Base-by-base conservation (phyloP, 2,888 invertebrate species). In the Fissipunctia ypsillon region DNA sequence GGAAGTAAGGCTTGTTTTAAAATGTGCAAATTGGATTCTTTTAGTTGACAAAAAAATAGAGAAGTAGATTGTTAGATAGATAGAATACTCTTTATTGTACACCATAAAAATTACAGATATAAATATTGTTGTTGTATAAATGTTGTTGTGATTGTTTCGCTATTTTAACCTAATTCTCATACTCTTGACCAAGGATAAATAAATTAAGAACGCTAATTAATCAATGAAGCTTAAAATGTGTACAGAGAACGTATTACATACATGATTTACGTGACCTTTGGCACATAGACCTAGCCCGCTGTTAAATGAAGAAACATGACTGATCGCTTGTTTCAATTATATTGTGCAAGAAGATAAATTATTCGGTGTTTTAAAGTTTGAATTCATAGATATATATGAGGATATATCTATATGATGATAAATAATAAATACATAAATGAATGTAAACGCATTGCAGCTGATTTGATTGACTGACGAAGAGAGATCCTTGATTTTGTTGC, bases 261-360 rank as follows among this genome's bases (percentile, higher is more conserved):
- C 67, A 78, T 56, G 72, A 72, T 50, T 74, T 81, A 71, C 68
- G 71, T 80, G 86, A 85, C 85, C 84, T 85, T 77, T 86, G 77
- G 38, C 76, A 73, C 76, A 78, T 48, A 79, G 31, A 71, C 59
- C 43, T 66, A 64, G 52, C 63, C 61, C 54, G 64, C 63, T 64
- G 69, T 59, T 77, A 66, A 72, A 74, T 84, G 63, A 68, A 79
- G 84, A 84, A 86, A 86, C 79, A 75, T 81, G 80, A 84, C 65
- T 76, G 76, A 81, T 83, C 70, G 74, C 74, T 69, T 78, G 66
- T 73, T 82, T 79, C 85, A 84, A 76, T 84, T 81, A 82, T 69
- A 72, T 83, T 84, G 45, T 45, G 81, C 81, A 84, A 84, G 69
- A 65, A 66, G 61, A 77, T 75, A 75, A 76, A 79, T 76, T 76